Conservation (phyloP, 2,888 invertebrate genomes). For the Scotopteryx bipunctaria region DNA sequence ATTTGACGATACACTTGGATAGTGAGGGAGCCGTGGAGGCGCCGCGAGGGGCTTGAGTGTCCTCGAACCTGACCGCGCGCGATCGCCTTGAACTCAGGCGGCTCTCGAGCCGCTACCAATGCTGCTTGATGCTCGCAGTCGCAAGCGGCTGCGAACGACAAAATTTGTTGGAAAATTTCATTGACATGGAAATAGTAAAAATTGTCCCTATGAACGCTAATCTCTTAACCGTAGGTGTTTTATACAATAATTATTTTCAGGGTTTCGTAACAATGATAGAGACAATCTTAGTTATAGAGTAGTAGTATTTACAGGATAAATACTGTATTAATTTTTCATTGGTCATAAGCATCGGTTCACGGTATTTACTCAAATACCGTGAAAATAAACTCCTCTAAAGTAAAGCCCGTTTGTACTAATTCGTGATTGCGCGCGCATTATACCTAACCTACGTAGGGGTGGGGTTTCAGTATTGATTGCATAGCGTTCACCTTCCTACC, state of each 20-base stretch:
- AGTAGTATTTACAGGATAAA: too few species aligned
- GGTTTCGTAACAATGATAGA: too few species aligned
- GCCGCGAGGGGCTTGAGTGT: constrained; percentile 72
- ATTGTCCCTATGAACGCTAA: too few species aligned
- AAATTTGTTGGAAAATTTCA: constrained; percentile 49
- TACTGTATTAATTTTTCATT: too few species aligned
- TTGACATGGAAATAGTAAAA: constrained; percentile 5
- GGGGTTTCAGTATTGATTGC: constrained; percentile 73
- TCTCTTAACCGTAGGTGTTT: too few species aligned
- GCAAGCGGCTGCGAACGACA: constrained; percentile 55
- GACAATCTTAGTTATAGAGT: too few species aligned
- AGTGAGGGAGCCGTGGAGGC: constrained; percentile 58
- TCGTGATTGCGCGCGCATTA: constrained; percentile 67
- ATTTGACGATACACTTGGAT: constrained; percentile 31
- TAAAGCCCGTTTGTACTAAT: not conserved
- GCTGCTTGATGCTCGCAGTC: constrained; percentile 52
- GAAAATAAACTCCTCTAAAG: not conserved
- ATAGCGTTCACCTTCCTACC: constrained; percentile 45
- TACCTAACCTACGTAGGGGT: too few species aligned
- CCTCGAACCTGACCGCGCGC: constrained; percentile 83
- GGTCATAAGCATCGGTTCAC: too few species aligned
- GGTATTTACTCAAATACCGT: not conserved
- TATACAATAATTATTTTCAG: too few species aligned
- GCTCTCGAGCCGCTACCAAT: constrained; percentile 65
- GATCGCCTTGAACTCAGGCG: constrained; percentile 80